Base-by-base conservation (phyloP, 2,797 vertebrate genomes). In the Accipiter badius region DNA sequence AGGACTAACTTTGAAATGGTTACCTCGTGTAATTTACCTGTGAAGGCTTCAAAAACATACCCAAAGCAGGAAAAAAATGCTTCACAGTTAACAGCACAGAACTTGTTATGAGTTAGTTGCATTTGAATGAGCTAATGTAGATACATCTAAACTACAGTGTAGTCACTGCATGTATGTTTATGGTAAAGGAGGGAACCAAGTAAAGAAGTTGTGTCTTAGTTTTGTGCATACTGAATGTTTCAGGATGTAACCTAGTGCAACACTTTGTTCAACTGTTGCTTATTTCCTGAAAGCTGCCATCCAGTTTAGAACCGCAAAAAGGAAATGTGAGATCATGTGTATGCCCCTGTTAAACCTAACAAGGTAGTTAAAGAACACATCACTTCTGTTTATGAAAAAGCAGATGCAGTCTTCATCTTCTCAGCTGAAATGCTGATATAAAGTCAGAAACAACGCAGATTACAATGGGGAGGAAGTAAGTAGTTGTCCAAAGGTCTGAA, bases 231-330 rank as follows among this genome's bases (percentile, higher is more conserved):
- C 33, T 57, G 28, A 78, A 31, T 73, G 21, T 58, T 69, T 73
- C 63, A 81, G 65, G 54, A 39, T 65, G 21, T 79, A 93, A 74
- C 25, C 40, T 57, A 35, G 50, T 19, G 13, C 72, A 77, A 6
- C 40, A 28, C 35, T 65, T 71, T 1, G 5, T 59, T 94, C 40
- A 90, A n/a, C 24, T 33, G 18, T 49, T 90, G 29, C 71, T 72
- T 54, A 25, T 97, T 97, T 97, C 93, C 10, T 39, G 96, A 93
- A 83, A 93, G 40, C 61, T 88, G 70, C 82, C 80, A 28, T 88
- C 57, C 26, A 59, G 63, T 86, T 72, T 57, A 82, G 91, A 97
- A 96, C 96, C 93, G 1, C 97, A 96, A 17, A 96, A 93, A 97
- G 98, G 98, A 98, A 98, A 86, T 82, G 82, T 8, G 35, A 65